Base-by-base conservation (phyloP, 2,888 invertebrate genomes). In the Cephus pygmeus region DNA sequence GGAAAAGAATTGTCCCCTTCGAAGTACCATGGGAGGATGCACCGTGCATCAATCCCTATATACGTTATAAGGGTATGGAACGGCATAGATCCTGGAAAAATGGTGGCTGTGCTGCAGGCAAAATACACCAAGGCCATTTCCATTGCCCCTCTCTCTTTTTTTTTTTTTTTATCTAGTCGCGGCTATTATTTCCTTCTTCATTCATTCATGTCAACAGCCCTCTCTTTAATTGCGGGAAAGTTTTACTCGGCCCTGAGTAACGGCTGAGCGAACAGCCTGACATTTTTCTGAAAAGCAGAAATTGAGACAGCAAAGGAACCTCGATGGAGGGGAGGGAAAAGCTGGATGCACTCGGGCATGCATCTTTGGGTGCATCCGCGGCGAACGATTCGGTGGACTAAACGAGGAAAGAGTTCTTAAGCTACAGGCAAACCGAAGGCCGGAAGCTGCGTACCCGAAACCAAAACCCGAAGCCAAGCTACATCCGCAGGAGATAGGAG, bases 1-100 rank as follows among this genome's bases (percentile, higher is more conserved):
- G 84, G 77, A 84, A 87, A 88, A 88, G 81, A 85, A 84, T 88
- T 82, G 85, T 85, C 83, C 79, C 56, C 23, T 56, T 56, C 56
- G 56, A 56, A 56, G 23, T 23, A 23, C 23, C 56, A 56, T 23
- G 23, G 56, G 23, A 56, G 56, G 56, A 56, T 56, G 56, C 56
- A 56, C 23, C 23, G 23, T 56, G 56, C 56, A 56, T 56, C 23
- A 56, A 23, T 23, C 23, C 2, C 6, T 56, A 56, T 56, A 56
- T 56, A 56, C 9, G 23, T 36, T 12, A 36, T 36, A 12, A 36
- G 36, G 36, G 36, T 23, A 23, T 23, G 6, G 23, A 15, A 56
- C 56, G 9, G 56, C 56, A 56, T 56, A 9, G 56, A 56, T 56
- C 23, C 56, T 56, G 56, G 56, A 56, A 23, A 56, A 56, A 56